phyloP scores from a whole-genome alignment of 2,888 invertebrate species.

The Helicoverpa assulta region DNA sequence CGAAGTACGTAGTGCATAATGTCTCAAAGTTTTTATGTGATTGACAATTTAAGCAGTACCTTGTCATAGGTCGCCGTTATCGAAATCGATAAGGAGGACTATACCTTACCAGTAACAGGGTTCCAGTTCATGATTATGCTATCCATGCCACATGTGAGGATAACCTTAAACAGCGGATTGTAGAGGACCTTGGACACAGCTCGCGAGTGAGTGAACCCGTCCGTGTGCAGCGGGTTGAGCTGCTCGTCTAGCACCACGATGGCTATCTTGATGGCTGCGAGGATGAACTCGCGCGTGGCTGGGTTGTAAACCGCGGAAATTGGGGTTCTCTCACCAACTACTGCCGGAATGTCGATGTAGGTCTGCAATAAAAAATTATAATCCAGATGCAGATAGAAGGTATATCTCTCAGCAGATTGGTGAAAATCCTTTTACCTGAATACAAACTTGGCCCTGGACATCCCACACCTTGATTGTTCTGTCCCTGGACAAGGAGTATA shows the following conservation, averaged over 20 bases:
- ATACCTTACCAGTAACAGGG: slow-evolving; percentile 91
- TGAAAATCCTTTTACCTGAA: slow-evolving; percentile 89
- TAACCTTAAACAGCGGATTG: slow-evolving; percentile 93
- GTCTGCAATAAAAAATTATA: slow-evolving; percentile 81
- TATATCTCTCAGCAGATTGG: too few species aligned
- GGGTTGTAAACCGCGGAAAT: slow-evolving; percentile 92
- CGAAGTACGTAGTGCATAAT: too few species aligned
- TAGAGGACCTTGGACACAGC: slow-evolving; percentile 94
- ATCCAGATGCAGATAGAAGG: neutral
- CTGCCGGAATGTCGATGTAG: slow-evolving; percentile 91
- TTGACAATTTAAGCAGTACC: neutral
- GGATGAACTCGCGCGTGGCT: slow-evolving; percentile 91
- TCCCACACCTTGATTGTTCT: slow-evolving; percentile 95
- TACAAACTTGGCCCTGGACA: slow-evolving; percentile 91
- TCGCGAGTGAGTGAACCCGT: slow-evolving; percentile 93
- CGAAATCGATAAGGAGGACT: too few species aligned
- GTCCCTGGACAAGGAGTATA: slow-evolving; percentile 93
- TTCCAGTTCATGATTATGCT: slow-evolving; percentile 96
- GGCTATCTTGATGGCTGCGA: slow-evolving; percentile 92
- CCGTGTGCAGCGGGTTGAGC: slow-evolving; percentile 92
- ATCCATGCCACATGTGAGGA: slow-evolving; percentile 94
- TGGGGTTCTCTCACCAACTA: slow-evolving; percentile 91
- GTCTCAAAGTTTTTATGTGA: neutral
- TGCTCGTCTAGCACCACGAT: slow-evolving; percentile 91
- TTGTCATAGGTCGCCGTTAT: too few species aligned